A percentile compares a stretch with the other conserved stretches of the same genome.
Evolutionary conservation across 1,140 invertebrate genomes (phyloP).

Genomic region (Leptoteleia sp.): DNA sequence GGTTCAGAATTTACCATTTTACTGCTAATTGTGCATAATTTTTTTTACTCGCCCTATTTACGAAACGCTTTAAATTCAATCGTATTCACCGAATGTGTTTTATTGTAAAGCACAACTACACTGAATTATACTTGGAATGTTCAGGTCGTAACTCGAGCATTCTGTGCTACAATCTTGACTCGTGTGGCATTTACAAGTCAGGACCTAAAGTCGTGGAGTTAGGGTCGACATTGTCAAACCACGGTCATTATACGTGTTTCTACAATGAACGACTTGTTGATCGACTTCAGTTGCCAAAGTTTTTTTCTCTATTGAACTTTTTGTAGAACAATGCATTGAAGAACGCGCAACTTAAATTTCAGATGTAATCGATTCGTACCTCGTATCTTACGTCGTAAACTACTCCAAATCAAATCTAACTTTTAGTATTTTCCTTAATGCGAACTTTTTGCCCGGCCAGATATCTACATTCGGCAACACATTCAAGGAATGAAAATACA

Average conservation of each 20-base stretch:
- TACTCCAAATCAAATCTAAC: constrained; percentile 4
- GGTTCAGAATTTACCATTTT: background rate
- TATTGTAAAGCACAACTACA: constrained; percentile 12
- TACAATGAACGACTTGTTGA: constrained; percentile 69
- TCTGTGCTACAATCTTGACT: constrained; percentile 50
- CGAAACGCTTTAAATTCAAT: constrained; percentile 6
- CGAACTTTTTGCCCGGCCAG: constrained; percentile 1
- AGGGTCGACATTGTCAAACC: constrained; percentile 69
- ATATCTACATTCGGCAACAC: background rate
- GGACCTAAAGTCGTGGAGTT: constrained; percentile 58
- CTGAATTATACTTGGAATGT: constrained; percentile 33
- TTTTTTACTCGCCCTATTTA: constrained; percentile 21
- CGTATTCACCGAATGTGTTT: constrained; percentile 9
- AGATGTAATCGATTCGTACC: constrained; percentile 14
- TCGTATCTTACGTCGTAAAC: constrained; percentile 17
- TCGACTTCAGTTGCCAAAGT: constrained; percentile 49
- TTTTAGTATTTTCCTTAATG: constrained; percentile 23
- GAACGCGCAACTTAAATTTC: constrained; percentile 11
- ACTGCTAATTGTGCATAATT: constrained; percentile 13
- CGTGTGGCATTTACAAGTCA: constrained; percentile 66
- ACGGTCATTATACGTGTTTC: constrained; percentile 51
- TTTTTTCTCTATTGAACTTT: constrained; percentile 29
- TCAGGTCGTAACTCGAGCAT: constrained; percentile 45
- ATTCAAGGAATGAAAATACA: background rate
- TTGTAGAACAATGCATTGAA: constrained; percentile 9